Conservation (phyloP, 2,113 vertebrate genomes). For the Hypanus sabinus region DNA sequence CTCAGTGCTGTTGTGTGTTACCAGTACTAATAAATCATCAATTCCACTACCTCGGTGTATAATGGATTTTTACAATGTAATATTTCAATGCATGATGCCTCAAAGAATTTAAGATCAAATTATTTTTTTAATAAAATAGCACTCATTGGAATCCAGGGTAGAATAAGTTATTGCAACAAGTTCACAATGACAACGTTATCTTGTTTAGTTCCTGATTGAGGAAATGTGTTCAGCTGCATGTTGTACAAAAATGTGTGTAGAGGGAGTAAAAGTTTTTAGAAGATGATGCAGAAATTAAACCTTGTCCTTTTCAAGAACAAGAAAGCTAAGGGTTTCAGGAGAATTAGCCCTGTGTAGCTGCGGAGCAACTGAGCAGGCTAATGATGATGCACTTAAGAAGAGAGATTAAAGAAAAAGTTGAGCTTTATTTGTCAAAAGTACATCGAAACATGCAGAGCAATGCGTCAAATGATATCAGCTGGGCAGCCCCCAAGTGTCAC, state of each 20-base stretch:
- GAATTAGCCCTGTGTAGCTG: too few species aligned
- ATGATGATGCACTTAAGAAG: not conserved
- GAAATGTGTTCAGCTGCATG: not conserved
- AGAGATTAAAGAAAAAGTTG: too few species aligned
- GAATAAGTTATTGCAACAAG: not conserved
- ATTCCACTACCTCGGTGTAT: not conserved
- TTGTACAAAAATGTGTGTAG: too few species aligned
- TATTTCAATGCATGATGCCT: not conserved
- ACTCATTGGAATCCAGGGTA: not conserved
- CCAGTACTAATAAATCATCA: slow-evolving; percentile 2
- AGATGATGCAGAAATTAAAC: too few species aligned
- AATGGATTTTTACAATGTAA: not conserved
- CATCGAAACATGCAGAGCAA: too few species aligned
- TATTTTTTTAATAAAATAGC: slow-evolving; percentile 3
- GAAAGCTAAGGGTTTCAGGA: too few species aligned
- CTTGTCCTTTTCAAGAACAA: too few species aligned
- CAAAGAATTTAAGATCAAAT: slow-evolving; percentile 12
- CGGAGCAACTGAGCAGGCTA: not conserved
- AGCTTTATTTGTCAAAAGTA: too few species aligned
- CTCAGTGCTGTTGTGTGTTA: not conserved
- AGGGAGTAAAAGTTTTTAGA: too few species aligned
- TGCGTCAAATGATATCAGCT: too few species aligned
- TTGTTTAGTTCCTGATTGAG: not conserved
- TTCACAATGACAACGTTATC: not conserved
- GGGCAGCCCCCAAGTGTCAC: too few species aligned